A percentile compares a stretch with the other conserved stretches of the same genome.
Evolutionary conservation across 2,113 vertebrate species (phyloP).

Genomic region (Scomber colias): DNA sequence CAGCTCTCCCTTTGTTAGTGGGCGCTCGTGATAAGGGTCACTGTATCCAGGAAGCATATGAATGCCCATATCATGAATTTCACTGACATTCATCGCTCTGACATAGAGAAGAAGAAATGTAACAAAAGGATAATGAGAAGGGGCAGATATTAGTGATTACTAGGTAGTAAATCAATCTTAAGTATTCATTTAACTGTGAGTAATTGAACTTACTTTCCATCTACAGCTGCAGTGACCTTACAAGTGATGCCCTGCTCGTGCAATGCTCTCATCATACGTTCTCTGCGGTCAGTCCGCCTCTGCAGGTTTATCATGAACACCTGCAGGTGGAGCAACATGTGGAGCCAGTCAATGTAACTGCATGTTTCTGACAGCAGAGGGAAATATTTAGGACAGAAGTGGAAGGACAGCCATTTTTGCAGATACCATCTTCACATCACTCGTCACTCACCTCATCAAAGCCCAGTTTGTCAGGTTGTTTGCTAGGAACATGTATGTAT

Average conservation of each 20-base stretch:
- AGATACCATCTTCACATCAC: conserved; percentile 66
- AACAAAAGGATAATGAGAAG: not conserved
- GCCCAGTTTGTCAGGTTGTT: conserved; percentile 89
- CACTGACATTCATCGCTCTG: conserved; percentile 91
- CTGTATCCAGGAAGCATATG: conserved; percentile 94
- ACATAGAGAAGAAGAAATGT: conserved; percentile 21
- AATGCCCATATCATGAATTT: conserved; percentile 88
- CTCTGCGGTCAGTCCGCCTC: conserved; percentile 86
- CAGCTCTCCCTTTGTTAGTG: conserved; percentile 92
- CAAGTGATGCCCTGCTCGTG: conserved; percentile 86
- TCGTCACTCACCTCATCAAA: conserved; percentile 89
- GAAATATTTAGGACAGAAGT: conserved; percentile 40
- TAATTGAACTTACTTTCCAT: conserved; percentile 89
- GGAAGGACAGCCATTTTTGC: conserved; percentile 66
- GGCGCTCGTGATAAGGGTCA: conserved; percentile 93
- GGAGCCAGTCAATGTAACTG: not conserved
- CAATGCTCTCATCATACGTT: conserved; percentile 88
- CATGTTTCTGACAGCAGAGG: conserved; percentile 32
- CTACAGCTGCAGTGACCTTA: conserved; percentile 88
- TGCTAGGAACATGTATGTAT: conserved; percentile 79
- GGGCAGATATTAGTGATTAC: not conserved
- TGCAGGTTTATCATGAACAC: conserved; percentile 94
- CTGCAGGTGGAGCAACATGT: conserved; percentile 65
- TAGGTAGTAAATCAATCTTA: not conserved
- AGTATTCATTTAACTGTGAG: not conserved